Conservation (phyloP, 2,888 invertebrate species). For the Lepidocyrtoides sp. region DNA sequence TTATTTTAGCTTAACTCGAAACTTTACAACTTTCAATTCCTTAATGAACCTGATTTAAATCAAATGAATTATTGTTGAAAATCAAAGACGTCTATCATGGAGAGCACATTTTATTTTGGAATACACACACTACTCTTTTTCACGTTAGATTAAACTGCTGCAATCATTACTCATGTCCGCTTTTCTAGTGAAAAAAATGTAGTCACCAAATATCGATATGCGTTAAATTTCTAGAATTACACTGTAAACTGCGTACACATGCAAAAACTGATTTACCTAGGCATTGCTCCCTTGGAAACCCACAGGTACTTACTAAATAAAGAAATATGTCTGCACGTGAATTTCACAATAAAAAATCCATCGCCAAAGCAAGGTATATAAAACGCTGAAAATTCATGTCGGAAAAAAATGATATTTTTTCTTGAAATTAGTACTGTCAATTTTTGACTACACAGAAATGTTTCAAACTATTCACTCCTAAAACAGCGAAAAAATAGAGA, state of each 20-base stretch:
- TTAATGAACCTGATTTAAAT: too few relatives aligned
- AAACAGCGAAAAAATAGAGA: neutral
- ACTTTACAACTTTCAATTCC: neutral
- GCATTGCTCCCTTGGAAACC: conserved; percentile 58
- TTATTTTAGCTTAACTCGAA: neutral
- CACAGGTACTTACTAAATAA: neutral
- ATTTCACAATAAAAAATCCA: neutral
- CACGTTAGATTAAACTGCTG: too few relatives aligned
- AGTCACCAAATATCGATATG: too few relatives aligned
- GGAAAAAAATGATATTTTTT: neutral
- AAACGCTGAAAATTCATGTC: conserved; percentile 14
- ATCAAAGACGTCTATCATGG: too few relatives aligned
- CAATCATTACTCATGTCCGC: too few relatives aligned
- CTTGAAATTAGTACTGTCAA: too few relatives aligned
- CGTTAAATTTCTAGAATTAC: too few relatives aligned
- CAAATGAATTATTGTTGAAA: too few relatives aligned
- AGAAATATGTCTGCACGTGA: neutral
- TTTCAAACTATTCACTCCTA: neutral
- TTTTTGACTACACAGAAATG: neutral
- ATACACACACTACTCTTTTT: too few relatives aligned
- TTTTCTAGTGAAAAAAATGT: too few relatives aligned
- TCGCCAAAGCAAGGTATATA: neutral
- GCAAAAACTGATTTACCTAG: conserved; percentile 61
- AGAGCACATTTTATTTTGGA: too few relatives aligned
- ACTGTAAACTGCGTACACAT: too few relatives aligned